Base-by-base conservation (phyloP, 2,113 vertebrate species). In the Balaeniceps rex region DNA sequence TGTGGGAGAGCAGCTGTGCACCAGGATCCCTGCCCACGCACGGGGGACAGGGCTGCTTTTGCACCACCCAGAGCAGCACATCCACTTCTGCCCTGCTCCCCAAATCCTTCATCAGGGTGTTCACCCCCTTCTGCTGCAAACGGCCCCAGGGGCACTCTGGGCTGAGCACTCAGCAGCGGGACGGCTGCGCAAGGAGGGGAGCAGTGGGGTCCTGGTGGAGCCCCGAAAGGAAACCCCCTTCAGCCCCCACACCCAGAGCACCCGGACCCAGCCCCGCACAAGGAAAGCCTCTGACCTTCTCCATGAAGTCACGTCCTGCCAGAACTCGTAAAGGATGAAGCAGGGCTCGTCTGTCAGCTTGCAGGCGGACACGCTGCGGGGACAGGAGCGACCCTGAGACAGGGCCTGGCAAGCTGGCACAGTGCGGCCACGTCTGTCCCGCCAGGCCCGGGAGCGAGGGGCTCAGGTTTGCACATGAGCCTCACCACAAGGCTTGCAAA, bases 251-350 rank as follows among this genome's bases (percentile, higher is more conserved):
- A 4, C 38, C 51, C n/a, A 2, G 12, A 42, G 55, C 19, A n/a
- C 11, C 25, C 3, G 0, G 36, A 10, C 34, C 72, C 77, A 19
- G 49, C 63, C 88, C 58, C 11, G 0, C 12, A 3, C 28, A 29
- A 3, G 9, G 46, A 55, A 40, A 46, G 14, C 85, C 83, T 34
- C 97, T 42, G 96, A 99, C 99, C 99, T 99, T 98, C 99, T 99
- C 99, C 99, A 99, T n/a, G 99, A 99, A 91, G 98, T 96, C 78
- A 99, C 98, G 21, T 99, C 99, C 97, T 98, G 98, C 99, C 99
- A 99, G 98, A 99, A 99, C 97, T 99, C 99, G 42, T 99, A 99
- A 18, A 99, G 98, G 97, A 98, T 98, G 97, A 99, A 99, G 98
- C 98, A 99, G 90, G 98, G 97, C 89, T 98, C 98, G 65, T 98